Evolutionary conservation across 2,113 vertebrate genomes (phyloP).

Genomic region (Tamias sibiricus): DNA sequence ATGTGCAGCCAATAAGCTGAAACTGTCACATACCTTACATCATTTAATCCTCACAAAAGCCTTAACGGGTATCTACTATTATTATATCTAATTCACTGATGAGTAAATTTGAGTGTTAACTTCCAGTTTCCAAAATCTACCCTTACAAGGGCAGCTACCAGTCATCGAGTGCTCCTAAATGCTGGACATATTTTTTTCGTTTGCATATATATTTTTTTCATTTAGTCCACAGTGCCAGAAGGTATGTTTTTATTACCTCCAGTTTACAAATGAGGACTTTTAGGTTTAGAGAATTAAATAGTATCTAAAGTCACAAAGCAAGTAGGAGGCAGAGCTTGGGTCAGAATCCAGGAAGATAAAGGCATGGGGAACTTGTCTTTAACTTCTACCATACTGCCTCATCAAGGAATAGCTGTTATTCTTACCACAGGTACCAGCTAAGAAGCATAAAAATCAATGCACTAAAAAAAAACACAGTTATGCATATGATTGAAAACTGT

Average conservation of each 20-base stretch:
- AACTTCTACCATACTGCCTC: neutral
- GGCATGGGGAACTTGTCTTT: neutral
- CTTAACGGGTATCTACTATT: neutral
- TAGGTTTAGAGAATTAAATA: slow-evolving; percentile 2
- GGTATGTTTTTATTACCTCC: neutral
- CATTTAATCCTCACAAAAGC: neutral
- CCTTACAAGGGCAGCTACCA: neutral
- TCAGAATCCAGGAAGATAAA: slow-evolving; percentile 9
- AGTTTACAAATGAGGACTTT: neutral
- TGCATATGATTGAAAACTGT: neutral
- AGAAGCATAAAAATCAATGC: neutral
- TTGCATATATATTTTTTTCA: neutral
- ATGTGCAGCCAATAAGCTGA: neutral
- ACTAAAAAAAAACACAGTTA: neutral
- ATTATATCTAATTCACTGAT: neutral
- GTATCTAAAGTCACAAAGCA: neutral
- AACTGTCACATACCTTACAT: neutral
- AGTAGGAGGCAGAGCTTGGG: neutral
- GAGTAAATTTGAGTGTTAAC: neutral
- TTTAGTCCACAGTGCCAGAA: neutral
- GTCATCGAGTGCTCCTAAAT: neutral
- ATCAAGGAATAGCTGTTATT: neutral
- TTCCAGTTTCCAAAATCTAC: neutral
- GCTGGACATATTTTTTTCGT: neutral
- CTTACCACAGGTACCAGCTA: neutral